These are phyloP conservation scores for Linnaemya tessellans DNA, from an alignment of 2,888 invertebrate species.

Conservation along the genomic window DNA sequence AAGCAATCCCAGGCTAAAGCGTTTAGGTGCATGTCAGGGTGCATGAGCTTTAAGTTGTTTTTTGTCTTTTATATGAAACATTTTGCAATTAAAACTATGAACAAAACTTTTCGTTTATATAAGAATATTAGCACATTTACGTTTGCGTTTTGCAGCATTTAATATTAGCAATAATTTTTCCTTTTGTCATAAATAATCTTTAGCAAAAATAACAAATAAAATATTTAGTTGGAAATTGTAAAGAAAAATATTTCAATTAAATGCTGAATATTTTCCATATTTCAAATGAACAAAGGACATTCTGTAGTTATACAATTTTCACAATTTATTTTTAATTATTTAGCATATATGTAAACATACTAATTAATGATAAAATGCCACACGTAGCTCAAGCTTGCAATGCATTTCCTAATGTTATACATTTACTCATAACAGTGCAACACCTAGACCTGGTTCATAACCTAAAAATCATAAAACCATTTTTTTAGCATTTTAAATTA, in stretches of 20 bases:
- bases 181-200: background rate
- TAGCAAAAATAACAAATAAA: background rate
- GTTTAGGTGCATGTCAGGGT: background rate
- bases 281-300: background rate
- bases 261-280: background rate
- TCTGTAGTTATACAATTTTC: slow-evolving; percentile 27
- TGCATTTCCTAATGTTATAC: background rate
- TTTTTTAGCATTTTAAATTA: too few species aligned
- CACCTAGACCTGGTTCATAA: background rate
- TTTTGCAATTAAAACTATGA: background rate
- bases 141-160: background rate
- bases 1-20: background rate
- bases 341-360: slow-evolving; percentile 14
- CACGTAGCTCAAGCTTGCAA: background rate
- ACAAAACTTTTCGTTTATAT: background rate
- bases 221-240: background rate
- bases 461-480: too few species aligned
- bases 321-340: slow-evolving; percentile 51
- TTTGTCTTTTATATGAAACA: background rate
- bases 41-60: slow-evolving; percentile 1
- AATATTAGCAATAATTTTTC: background rate
- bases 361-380: background rate
- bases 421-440: background rate
- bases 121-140: background rate
- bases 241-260: background rate